Percentiles rank a stretch among this genome's conserved stretches.
These are phyloP conservation scores for Mythimna albipuncta DNA, from an alignment of 2,888 invertebrate genomes.

Conservation along the genomic window DNA sequence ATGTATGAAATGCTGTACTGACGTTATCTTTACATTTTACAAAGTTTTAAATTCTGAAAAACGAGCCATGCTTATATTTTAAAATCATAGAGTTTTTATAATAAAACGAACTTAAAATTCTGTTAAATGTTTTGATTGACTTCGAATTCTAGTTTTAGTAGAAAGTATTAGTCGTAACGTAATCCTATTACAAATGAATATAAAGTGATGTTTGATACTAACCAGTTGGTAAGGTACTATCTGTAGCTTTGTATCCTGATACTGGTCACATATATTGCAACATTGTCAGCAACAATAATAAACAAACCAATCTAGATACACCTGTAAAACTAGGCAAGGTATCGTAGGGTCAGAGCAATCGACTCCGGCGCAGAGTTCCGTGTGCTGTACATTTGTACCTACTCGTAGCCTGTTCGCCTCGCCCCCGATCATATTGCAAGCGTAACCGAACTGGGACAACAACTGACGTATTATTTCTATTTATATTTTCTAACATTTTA, in stretches of 20 bases:
- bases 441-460: conserved; percentile 42
- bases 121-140: no score
- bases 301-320: conserved; percentile 22
- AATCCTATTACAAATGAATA: no score
- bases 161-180: no score
- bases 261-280: background rate
- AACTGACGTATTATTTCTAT: conserved; percentile 39
- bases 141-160: no score
- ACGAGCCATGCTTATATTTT: no score
- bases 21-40: no score
- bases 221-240: background rate
- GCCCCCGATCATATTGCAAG: conserved; percentile 55
- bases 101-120: no score
- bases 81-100: no score
- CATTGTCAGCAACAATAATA: background rate
- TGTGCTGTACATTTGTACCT: conserved; percentile 16
- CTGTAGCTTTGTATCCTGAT: background rate
- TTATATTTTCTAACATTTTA: conserved; percentile 30
- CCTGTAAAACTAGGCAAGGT: background rate
- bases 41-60: no score
- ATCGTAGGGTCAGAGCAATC: conserved; percentile 48
- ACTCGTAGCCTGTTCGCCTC: conserved; percentile 51
- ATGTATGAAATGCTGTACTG: no score
- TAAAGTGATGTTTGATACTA: no score
- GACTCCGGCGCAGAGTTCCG: conserved; percentile 54